Conservation (phyloP, 1,140 invertebrate genomes). For the Brachionus paranguensis region DNA sequence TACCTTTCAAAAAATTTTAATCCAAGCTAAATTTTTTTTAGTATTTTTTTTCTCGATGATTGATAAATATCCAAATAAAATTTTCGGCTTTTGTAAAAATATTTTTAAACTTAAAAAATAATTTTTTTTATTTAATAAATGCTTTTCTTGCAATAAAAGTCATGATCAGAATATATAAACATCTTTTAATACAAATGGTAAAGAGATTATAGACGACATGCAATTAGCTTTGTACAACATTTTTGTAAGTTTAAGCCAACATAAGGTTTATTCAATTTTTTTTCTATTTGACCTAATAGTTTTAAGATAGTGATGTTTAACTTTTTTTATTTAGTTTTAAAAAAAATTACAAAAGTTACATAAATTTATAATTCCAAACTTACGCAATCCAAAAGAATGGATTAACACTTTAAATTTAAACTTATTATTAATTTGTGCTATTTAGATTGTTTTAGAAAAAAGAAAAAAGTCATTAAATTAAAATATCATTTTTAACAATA, state of each 20-base stretch:
- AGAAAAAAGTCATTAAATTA: not conserved
- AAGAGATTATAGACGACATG: not conserved
- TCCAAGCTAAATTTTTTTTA: not conserved
- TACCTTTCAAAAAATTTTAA: not conserved
- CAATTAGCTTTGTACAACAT: not conserved
- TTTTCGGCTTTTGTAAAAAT: no score
- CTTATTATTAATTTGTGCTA: not conserved
- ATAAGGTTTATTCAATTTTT: not conserved
- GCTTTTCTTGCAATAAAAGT: not conserved
- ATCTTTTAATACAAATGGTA: not conserved
- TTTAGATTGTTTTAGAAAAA: not conserved
- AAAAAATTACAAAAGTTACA: not conserved
- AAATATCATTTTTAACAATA: not conserved
- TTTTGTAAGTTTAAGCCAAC: not conserved
- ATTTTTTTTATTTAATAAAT: not conserved
- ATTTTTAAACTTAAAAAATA: no score
- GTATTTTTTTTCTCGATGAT: not conserved
- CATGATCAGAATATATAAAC: not conserved
- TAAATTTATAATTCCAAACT: not conserved
- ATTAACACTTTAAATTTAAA: not conserved
- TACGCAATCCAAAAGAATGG: not conserved
- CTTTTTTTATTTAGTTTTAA: not conserved
- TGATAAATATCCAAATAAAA: not conserved
- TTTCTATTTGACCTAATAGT: not conserved
- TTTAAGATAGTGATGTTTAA: not conserved